A percentile compares a stretch with the other conserved stretches of the same genome.
phyloP scores from a whole-genome alignment of 53 echinoderm and acorn worm species.

The Holothuria leucospilota region DNA sequence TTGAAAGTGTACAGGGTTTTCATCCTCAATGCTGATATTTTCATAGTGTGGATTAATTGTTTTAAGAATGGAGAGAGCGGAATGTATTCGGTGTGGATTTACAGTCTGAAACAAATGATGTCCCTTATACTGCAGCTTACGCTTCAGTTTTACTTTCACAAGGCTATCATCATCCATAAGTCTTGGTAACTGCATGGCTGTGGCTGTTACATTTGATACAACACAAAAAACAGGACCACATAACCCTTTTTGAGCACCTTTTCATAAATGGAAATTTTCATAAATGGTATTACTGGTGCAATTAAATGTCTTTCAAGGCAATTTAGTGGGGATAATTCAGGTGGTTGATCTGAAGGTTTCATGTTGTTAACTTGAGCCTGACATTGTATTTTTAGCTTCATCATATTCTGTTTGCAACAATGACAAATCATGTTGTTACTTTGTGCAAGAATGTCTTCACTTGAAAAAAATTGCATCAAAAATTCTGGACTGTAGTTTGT shows the following conservation, averaged over 20 bases:
- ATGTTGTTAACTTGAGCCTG: too few relatives aligned
- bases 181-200: slow-evolving; percentile 41
- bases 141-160: slow-evolving; percentile 4
- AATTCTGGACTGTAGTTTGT: too few relatives aligned
- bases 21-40: too few relatives aligned
- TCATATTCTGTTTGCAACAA: too few relatives aligned
- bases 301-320: slow-evolving; percentile 59
- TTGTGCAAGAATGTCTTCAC: too few relatives aligned
- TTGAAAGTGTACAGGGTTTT: too few relatives aligned
- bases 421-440: too few relatives aligned
- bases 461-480: too few relatives aligned
- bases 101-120: background rate
- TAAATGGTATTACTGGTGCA: slow-evolving; percentile 63
- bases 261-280: slow-evolving; percentile 59
- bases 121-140: slow-evolving; percentile 12
- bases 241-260: slow-evolving; percentile 55
- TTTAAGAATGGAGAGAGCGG: too few relatives aligned
- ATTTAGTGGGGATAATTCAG: slow-evolving; percentile 35
- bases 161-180: slow-evolving; percentile 41
- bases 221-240: slow-evolving; percentile 68
- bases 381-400: too few relatives aligned
- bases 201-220: slow-evolving; percentile 37
- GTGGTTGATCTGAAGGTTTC: slow-evolving; percentile 6
- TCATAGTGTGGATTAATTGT: too few relatives aligned
- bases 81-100: background rate